Conservation (phyloP, 2,888 invertebrate genomes). For the Tipula helvola region DNA sequence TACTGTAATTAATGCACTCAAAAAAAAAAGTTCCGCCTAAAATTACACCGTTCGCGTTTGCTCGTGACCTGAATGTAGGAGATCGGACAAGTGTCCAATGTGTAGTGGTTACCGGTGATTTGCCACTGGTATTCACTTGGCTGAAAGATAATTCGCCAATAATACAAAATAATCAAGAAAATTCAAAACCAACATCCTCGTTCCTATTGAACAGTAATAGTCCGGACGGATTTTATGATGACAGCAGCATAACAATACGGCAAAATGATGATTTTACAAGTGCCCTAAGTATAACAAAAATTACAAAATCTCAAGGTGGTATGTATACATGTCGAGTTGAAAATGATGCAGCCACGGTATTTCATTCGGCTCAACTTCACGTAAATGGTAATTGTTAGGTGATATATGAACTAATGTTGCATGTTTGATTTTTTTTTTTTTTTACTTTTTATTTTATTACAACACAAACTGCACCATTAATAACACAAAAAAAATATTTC, state of each 20-base stretch:
- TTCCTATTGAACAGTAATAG: conserved; percentile 29
- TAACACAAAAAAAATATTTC: neutral
- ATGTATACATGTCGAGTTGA: conserved; percentile 46
- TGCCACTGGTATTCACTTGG: conserved; percentile 51
- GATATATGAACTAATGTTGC: neutral
- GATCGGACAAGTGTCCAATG: conserved; percentile 47
- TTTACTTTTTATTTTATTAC: neutral
- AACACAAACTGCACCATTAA: neutral
- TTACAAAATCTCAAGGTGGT: conserved; percentile 44
- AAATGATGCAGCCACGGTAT: conserved; percentile 45
- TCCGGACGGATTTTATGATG: conserved; percentile 20
- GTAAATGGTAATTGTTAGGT: conserved; percentile 40
- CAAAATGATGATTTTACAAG: conserved; percentile 48
- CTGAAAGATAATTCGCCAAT: conserved; percentile 44
- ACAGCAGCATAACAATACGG: conserved; percentile 36
- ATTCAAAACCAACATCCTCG: conserved; percentile 12
- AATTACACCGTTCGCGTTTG: conserved; percentile 53
- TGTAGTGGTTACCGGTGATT: conserved; percentile 47
- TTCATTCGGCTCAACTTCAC: conserved; percentile 44
- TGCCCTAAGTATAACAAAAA: conserved; percentile 45
- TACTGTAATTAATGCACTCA: neutral
- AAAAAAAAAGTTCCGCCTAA: conserved; percentile 44
- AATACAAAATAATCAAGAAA: conserved; percentile 23
- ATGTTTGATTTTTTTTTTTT: neutral
- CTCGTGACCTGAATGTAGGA: conserved; percentile 46